Conservation (phyloP, 2,113 vertebrate species). For the Stegastes partitus region DNA sequence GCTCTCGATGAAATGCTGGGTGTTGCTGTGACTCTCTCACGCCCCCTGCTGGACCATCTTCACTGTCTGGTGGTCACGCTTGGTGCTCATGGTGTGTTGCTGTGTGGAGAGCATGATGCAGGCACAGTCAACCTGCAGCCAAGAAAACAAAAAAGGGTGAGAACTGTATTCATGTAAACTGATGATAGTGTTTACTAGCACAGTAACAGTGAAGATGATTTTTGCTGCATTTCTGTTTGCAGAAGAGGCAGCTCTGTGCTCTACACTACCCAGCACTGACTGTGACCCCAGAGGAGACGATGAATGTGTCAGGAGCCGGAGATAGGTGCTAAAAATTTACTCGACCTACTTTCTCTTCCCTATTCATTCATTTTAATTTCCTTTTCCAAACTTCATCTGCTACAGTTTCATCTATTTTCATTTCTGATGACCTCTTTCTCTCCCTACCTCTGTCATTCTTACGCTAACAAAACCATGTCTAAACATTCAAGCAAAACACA, state of each 20-base stretch:
- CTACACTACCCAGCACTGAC: constrained; percentile 87
- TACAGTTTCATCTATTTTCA: constrained; percentile 1
- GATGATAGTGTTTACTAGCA: not conserved
- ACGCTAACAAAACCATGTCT: constrained; percentile 1
- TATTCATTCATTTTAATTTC: not conserved
- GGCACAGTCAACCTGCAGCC: constrained; percentile 82
- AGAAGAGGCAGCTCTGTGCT: constrained; percentile 86
- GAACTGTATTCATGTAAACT: not conserved
- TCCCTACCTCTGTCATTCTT: not conserved
- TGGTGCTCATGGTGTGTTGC: constrained; percentile 84
- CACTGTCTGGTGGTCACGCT: constrained; percentile 90
- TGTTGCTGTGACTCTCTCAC: constrained; percentile 82
- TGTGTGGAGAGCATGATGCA: constrained; percentile 85
- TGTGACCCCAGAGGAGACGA: constrained; percentile 80
- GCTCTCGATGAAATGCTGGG: constrained; percentile 82
- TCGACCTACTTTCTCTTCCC: not conserved
- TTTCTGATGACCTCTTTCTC: constrained; percentile 20
- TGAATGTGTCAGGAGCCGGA: constrained; percentile 92
- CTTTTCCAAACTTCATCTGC: constrained; percentile 1
- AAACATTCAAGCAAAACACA: not conserved
- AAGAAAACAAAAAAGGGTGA: constrained; percentile 77
- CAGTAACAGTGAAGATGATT: not conserved
- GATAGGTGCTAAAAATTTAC: constrained; percentile 86
- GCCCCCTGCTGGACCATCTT: constrained; percentile 90
- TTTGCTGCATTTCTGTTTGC: constrained; percentile 51